Conservation (phyloP, 2,888 invertebrate species). For the Pristionchus fissidentatus region DNA sequence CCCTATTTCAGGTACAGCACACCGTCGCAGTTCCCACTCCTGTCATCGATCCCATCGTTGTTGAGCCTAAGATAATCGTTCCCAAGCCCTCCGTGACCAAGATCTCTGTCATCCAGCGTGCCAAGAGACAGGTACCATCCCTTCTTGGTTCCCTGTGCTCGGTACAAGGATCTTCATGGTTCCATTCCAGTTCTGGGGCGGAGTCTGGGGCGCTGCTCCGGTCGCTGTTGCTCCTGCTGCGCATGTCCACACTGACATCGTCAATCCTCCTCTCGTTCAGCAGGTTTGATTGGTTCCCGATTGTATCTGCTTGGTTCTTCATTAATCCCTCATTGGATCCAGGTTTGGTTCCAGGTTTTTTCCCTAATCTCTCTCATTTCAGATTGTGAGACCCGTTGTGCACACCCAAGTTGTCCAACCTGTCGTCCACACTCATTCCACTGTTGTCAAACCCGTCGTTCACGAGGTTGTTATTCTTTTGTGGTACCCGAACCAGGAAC, state of each 20-base stretch:
- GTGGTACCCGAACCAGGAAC: not conserved
- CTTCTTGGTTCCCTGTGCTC: too few species aligned
- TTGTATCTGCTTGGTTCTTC: too few species aligned
- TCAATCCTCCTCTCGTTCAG: conserved; percentile 43
- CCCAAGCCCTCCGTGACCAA: conserved; percentile 41
- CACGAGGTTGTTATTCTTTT: conserved; percentile 14
- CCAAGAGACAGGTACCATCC: conserved; percentile 39
- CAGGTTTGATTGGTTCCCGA: not conserved
- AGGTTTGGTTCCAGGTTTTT: not conserved
- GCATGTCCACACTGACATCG: conserved; percentile 43
- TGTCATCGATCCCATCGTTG: conserved; percentile 45
- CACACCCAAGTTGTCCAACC: conserved; percentile 41
- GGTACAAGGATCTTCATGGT: too few species aligned
- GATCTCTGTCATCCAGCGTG: conserved; percentile 48
- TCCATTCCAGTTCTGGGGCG: not conserved
- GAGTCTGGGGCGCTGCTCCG: not conserved
- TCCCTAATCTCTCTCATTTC: not conserved
- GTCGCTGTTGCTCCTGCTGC: not conserved
- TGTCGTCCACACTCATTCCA: conserved; percentile 41
- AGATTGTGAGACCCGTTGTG: conserved; percentile 38
- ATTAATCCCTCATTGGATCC: too few species aligned
- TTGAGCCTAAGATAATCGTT: conserved; percentile 12
- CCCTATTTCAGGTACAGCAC: conserved; percentile 27
- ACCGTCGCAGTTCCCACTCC: conserved; percentile 33
- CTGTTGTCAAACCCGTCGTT: conserved; percentile 32